Percentiles rank a stretch among this genome's conserved stretches.
Evolutionary conservation across 2,113 vertebrate genomes (phyloP).

Genomic region (Mesembrinibis cayennensis): DNA sequence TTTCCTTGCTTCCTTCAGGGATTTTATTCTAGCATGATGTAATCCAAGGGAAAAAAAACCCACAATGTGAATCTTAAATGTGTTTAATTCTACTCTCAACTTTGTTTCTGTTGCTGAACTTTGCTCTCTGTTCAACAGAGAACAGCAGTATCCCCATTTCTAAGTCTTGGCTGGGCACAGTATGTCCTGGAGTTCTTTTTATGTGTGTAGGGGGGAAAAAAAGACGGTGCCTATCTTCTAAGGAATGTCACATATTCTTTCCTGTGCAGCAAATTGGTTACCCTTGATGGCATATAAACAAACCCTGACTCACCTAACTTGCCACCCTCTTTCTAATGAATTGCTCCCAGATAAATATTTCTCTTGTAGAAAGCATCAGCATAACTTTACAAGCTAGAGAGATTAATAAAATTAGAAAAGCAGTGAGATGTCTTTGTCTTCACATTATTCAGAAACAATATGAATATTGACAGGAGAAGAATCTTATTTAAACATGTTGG

Average conservation of each 20-base stretch:
- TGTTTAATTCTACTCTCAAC: background rate
- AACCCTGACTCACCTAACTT: background rate
- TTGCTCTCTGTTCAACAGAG: background rate
- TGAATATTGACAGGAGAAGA: background rate
- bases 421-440: background rate
- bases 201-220: background rate
- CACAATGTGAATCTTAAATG: background rate
- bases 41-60: background rate
- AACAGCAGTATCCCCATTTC: background rate
- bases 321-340: background rate
- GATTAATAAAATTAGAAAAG: background rate
- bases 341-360: background rate
- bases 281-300: background rate
- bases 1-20: background rate
- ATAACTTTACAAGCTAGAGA: background rate
- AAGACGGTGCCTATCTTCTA: fast-evolving
- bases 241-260: background rate
- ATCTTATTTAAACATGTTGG: background rate
- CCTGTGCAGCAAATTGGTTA: background rate
- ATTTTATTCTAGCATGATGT: background rate
- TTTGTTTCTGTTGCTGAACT: background rate
- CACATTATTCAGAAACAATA: background rate
- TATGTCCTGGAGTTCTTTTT: background rate
- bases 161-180: background rate
- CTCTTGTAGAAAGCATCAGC: background rate